Conservation (phyloP, 2,113 vertebrate genomes). For the Hypomesus transpacificus region DNA sequence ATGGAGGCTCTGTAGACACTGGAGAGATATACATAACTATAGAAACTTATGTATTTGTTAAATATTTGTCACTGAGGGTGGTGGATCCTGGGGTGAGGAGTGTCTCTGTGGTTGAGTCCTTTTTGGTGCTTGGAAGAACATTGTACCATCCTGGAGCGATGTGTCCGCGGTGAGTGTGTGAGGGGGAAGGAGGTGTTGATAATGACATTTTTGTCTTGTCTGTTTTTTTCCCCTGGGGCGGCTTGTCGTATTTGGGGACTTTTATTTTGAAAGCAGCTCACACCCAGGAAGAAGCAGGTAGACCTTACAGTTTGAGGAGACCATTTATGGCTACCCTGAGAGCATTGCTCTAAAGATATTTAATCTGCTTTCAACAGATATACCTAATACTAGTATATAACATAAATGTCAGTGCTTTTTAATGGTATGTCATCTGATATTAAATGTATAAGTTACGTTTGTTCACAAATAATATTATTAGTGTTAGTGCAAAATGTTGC, state of each 20-base stretch:
- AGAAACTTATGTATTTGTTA: constrained; percentile 67
- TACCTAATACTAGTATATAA: constrained; percentile 56
- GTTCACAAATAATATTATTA: constrained; percentile 64
- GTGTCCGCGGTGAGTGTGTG: too few relatives aligned
- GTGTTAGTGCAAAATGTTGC: constrained; percentile 70
- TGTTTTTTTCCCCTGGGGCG: constrained; percentile 30
- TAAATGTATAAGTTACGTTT: constrained; percentile 62
- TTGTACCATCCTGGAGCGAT: constrained; percentile 42
- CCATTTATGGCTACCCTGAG: constrained; percentile 30
- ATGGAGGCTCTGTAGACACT: constrained; percentile 66
- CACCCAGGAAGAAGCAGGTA: constrained; percentile 38
- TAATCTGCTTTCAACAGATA: constrained; percentile 59
- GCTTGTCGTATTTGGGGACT: constrained; percentile 38
- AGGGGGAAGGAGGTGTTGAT: constrained; percentile 36
- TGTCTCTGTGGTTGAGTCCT: constrained; percentile 49
- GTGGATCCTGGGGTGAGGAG: constrained; percentile 53
- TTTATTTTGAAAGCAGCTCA: constrained; percentile 38
- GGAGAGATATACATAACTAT: constrained; percentile 68
- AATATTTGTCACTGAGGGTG: constrained; percentile 61
- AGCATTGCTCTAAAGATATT: constrained; percentile 62
- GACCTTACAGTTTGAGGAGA: constrained; percentile 49
- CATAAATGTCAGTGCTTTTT: constrained; percentile 74
- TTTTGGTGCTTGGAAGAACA: constrained; percentile 50
- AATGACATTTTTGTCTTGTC: constrained; percentile 24
- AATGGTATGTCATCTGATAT: constrained; percentile 66